Conservation (phyloP, 2,113 vertebrate species). For the Mixornis gularis region DNA sequence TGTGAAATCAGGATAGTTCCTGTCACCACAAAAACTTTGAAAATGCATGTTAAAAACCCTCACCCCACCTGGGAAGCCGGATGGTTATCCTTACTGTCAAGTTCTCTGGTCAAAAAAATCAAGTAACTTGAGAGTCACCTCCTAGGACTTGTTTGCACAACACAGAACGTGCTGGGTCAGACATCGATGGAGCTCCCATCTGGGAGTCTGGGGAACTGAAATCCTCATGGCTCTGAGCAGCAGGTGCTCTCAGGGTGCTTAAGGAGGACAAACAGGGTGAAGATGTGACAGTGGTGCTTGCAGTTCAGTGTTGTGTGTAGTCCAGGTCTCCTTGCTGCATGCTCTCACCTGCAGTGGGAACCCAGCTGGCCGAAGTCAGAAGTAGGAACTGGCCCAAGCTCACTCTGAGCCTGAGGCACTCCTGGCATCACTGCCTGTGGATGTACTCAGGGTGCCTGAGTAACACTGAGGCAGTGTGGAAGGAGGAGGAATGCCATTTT, state of each 20-base stretch:
- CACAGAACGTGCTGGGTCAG: not conserved
- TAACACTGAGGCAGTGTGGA: not conserved
- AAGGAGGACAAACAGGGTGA: not conserved
- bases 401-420: not conserved
- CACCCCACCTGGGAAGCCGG: not conserved
- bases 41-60: not conserved
- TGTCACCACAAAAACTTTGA: not conserved
- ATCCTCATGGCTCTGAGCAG: not conserved
- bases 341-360: not conserved
- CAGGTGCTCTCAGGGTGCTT: not conserved
- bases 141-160: not conserved
- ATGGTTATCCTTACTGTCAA: not conserved
- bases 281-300: not conserved
- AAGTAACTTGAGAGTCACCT: not conserved
- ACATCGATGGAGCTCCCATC: fast-evolving
- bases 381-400: not conserved
- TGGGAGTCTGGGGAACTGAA: not conserved
- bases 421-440: fast-evolving
- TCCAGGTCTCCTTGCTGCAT: not conserved
- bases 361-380: not conserved
- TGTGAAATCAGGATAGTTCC: not conserved
- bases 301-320: not conserved
- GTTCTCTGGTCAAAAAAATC: not conserved
- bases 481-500: not conserved
- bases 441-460: no score